These are phyloP conservation scores for Antheraea pernyi DNA, from an alignment of 1,140 invertebrate species.

Conservation along the genomic window DNA sequence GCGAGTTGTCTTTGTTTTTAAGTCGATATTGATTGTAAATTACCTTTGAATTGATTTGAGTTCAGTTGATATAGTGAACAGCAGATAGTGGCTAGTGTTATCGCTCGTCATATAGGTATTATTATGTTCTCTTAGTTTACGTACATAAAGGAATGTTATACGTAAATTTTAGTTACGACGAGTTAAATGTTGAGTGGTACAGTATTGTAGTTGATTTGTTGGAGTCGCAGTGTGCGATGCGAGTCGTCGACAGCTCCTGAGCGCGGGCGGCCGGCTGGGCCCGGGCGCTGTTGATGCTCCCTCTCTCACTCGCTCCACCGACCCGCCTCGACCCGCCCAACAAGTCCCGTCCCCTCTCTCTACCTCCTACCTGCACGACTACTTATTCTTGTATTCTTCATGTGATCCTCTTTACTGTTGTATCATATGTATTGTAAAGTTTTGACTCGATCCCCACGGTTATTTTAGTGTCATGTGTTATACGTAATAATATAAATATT, in stretches of 20 bases:
- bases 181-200: constrained; percentile 76
- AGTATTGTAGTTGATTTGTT: constrained; percentile 75
- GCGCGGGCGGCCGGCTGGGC: constrained; percentile 4
- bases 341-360: background rate
- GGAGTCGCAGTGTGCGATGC: constrained; percentile 59
- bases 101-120: constrained; percentile 71
- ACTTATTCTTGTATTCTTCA: constrained; percentile 63
- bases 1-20: constrained; percentile 72
- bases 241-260: constrained; percentile 55
- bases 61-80: constrained; percentile 74
- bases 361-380: constrained; percentile 70
- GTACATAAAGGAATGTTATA: constrained; percentile 73
- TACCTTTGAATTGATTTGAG: constrained; percentile 71
- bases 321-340: constrained; percentile 36
- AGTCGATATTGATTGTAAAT: constrained; percentile 76
- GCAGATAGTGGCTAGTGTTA: constrained; percentile 78
- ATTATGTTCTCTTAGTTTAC: constrained; percentile 74
- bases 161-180: constrained; percentile 72
- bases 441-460: constrained; percentile 70
- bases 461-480: constrained; percentile 72
- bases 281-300: constrained; percentile 55
- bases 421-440: constrained; percentile 72
- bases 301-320: constrained; percentile 30
- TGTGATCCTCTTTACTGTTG: constrained; percentile 74
- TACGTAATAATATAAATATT: constrained; percentile 69